Evolutionary conservation across 2,113 vertebrate genomes (phyloP), one percentile per base, ranked within the genome.

Genomic region (Serilophus lunatus): DNA sequence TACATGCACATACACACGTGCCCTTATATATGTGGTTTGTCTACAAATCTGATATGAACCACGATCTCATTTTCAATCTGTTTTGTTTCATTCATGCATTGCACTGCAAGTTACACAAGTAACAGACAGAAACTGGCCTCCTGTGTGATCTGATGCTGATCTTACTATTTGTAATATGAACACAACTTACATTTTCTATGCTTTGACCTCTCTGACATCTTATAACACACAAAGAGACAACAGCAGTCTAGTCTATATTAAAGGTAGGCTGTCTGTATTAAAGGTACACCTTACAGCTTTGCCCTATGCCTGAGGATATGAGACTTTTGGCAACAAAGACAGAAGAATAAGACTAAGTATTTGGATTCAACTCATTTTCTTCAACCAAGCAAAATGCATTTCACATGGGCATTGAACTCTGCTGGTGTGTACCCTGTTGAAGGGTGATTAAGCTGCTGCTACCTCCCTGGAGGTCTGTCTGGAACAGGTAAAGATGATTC

Each of bases 1-100:
- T 20, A 35, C 2, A 12, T 25, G 38, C 26, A 35, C 22, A 5
- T 3, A 0, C 20, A 38, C 25, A 5, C 3, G 0, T 25, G 50
- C 42, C 23, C 6, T 85, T 80, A 7, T 1, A 11, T 9, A 75
- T 1, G 3, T 1, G 5, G 47, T 35, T 20, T 64, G 47, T 25
- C 69, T 72, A 65, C 66, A 88, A 60, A 93, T n/a, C 24, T 40
- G 59, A 36, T 45, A 15, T 10, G 35, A 45, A 42, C 26, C 9
- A 33, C 7, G 29, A 38, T 45, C 56, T 83, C 40, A 10, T 35
- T 35, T 28, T 81, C 49, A 51, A 12, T 53, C 53, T 63, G 18
- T 6, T 84, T 68, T 20, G 29, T 56, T 71, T 56, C 40, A 49
- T 31, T 75, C 31, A 7, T n/a, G 42, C 29, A 47, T 20, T 51